A percentile compares a stretch with the other conserved stretches of the same genome.
phyloP scores from a whole-genome alignment of 2,113 vertebrate genomes.

The Hemibagrus wyckioides region DNA sequence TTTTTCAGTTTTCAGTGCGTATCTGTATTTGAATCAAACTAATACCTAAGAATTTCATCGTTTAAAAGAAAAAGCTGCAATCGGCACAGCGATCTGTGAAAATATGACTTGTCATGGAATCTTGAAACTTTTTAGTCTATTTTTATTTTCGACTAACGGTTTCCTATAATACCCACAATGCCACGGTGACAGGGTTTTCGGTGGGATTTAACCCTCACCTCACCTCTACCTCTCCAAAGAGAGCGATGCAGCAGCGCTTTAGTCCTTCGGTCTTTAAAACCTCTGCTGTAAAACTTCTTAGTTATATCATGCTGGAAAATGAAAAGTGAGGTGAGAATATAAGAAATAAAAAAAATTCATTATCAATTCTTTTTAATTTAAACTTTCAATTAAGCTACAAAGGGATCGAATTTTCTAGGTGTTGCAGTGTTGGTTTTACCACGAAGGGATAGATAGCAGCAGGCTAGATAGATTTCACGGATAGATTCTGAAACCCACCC shows the following conservation, averaged over 20 bases:
- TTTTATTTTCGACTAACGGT: neutral
- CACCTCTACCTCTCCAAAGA: neutral
- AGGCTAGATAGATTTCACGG: too few relatives aligned
- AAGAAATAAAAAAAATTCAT: neutral
- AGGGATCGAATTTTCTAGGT: neutral
- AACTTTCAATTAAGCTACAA: neutral
- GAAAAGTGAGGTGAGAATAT: neutral
- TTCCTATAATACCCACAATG: neutral
- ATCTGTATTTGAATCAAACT: neutral
- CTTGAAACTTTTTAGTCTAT: neutral
- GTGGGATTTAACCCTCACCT: neutral
- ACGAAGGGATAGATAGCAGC: neutral
- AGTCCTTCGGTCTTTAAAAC: neutral
- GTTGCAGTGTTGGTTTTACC: neutral
- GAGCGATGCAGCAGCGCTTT: neutral
- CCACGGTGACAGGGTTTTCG: neutral
- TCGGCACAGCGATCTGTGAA: neutral
- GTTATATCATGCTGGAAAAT: neutral
- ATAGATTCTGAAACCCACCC: too few relatives aligned
- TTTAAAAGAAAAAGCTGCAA: neutral
- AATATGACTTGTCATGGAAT: neutral
- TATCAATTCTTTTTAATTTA: too few relatives aligned
- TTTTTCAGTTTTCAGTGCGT: too few relatives aligned
- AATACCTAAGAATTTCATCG: neutral
- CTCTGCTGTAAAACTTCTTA: too few relatives aligned